Conservation (phyloP, 1,140 invertebrate genomes). For the Trachelipus rathkii region DNA sequence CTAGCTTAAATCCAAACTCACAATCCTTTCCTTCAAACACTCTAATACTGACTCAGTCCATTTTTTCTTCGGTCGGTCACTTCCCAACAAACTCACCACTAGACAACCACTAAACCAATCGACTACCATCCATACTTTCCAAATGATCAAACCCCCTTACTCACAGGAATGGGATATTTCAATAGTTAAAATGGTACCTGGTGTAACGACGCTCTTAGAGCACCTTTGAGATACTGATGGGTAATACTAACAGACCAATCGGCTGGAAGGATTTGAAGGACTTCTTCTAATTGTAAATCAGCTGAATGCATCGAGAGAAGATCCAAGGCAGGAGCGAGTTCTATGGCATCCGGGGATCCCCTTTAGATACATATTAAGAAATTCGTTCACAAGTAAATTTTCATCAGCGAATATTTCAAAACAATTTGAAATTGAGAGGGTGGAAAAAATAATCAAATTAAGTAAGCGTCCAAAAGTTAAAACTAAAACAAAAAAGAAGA, state of each 20-base stretch:
- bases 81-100: too few species aligned
- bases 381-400: too few species aligned
- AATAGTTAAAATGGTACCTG: constrained; percentile 25
- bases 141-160: neutral
- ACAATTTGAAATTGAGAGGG: too few species aligned
- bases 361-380: constrained; percentile 22
- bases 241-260: constrained; percentile 54
- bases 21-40: too few species aligned
- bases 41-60: too few species aligned
- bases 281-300: constrained; percentile 53
- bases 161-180: too few species aligned
- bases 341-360: constrained; percentile 44
- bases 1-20: too few species aligned
- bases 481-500: constrained; percentile 1
- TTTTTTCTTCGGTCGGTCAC: too few species aligned
- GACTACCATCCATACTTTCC: too few species aligned
- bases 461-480: neutral
- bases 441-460: neutral
- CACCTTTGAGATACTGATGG: constrained; percentile 51
- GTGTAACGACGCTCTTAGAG: constrained; percentile 52
- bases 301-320: constrained; percentile 53
- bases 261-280: constrained; percentile 54
- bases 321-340: constrained; percentile 52
- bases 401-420: too few species aligned
- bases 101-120: too few species aligned